phyloP scores from a whole-genome alignment of 2,113 vertebrate genomes.

The Anas platyrhynchos region DNA sequence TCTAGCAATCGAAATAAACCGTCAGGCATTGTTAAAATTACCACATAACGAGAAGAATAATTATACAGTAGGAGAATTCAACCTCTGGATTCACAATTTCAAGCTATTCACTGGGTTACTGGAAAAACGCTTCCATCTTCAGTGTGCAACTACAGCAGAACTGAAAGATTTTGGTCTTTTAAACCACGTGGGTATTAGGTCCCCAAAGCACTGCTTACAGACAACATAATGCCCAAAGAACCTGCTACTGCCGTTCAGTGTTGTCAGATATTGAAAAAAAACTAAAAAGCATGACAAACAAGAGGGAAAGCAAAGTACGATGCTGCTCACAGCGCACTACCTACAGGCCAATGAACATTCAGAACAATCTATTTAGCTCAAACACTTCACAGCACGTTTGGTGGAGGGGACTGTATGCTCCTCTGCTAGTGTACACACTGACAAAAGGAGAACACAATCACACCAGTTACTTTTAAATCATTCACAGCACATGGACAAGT shows the following conservation, averaged over 20 bases:
- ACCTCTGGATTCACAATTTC: conserved; percentile 16
- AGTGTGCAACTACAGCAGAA: not conserved
- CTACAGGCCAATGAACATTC: conserved; percentile 15
- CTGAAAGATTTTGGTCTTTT: conserved; percentile 6
- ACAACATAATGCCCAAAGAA: conserved; percentile 46
- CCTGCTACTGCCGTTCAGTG: not conserved
- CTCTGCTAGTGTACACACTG: not conserved
- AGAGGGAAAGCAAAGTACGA: conserved; percentile 42
- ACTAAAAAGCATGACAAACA: not conserved
- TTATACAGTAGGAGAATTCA: conserved; percentile 11
- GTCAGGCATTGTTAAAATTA: conserved; percentile 6
- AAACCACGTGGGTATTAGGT: conserved; percentile 15
- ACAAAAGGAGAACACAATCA: conserved; percentile 50
- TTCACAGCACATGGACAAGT: conserved; percentile 73
- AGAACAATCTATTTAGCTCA: conserved; percentile 42
- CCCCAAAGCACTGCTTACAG: not conserved
- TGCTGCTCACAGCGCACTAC: not conserved
- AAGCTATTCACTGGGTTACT: not conserved
- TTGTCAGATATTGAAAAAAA: not conserved
- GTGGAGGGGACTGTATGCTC: not conserved
- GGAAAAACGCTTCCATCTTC: not conserved
- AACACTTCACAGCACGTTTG: conserved; percentile 73
- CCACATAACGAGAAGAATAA: not conserved
- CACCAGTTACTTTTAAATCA: conserved; percentile 69
- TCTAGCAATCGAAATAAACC: not conserved